Evolutionary conservation across 2,113 vertebrate species (phyloP).

Genomic region (Leiothrix lutea): DNA sequence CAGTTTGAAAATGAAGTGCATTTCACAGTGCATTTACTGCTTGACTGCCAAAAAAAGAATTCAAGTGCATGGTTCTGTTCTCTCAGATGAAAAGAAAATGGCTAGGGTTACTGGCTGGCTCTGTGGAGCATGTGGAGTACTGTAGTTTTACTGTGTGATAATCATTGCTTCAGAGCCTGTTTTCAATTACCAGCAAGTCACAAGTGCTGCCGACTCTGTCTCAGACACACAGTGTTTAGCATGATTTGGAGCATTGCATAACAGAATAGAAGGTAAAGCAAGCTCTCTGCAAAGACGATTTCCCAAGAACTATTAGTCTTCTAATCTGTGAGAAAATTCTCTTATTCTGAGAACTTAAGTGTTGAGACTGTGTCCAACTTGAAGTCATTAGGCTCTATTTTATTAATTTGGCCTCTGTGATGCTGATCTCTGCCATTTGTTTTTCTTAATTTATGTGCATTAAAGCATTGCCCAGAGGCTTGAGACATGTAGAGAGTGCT

Average conservation of each 20-base stretch:
- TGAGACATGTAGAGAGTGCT: neutral
- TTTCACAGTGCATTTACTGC: neutral
- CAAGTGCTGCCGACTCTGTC: neutral
- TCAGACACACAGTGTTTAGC: neutral
- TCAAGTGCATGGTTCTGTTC: neutral
- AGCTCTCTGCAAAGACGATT: neutral
- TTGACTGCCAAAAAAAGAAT: neutral
- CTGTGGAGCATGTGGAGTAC: neutral
- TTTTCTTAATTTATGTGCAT: slow-evolving; percentile 59
- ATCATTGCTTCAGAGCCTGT: slow-evolving; percentile 51
- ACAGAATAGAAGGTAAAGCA: slow-evolving; percentile 20
- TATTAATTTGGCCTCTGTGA: slow-evolving; percentile 18
- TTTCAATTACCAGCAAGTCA: slow-evolving; percentile 55
- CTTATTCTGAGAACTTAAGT: neutral
- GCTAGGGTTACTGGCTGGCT: slow-evolving; percentile 36
- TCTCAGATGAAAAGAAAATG: slow-evolving; percentile 28
- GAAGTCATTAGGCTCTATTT: slow-evolving; percentile 17
- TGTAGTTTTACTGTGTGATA: slow-evolving; percentile 29
- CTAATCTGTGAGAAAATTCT: neutral
- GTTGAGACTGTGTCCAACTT: slow-evolving; percentile 9
- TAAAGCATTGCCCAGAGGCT: slow-evolving; percentile 34
- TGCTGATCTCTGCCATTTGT: slow-evolving; percentile 31
- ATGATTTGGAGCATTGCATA: neutral
- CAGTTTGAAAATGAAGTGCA: slow-evolving; percentile 2
- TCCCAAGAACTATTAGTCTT: neutral